Evolutionary conservation across 2,797 vertebrate genomes (phyloP), one percentile per base, ranked within the genome.

Genomic region (Falco biarmicus): DNA sequence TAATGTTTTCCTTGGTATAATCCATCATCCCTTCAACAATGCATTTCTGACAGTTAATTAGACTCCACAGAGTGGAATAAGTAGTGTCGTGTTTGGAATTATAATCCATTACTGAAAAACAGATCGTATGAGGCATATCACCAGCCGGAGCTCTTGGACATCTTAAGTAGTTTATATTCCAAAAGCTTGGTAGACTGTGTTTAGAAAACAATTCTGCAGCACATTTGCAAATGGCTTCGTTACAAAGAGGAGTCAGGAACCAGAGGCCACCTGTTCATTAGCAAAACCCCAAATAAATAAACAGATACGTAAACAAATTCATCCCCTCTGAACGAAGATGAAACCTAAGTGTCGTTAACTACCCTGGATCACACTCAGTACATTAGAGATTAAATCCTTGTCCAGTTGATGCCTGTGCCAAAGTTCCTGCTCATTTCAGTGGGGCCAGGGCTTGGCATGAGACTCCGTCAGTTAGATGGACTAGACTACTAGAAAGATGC

Each of bases 1-100:
- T 98, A 98, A 98, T 98, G 97, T 97, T 96, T 97, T 97, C 95
- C 95, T 94, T 68, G 87, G 94, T 97, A 97, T 97, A 98, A 98
- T 99, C 98, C 98, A 98, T 99, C 98, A 99, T 98, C 97, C 97
- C 96, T 97, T 98, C 98, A 97, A 98, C 98, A 97, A 97, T 95
- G 97, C 97, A 97, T 98, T 98, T 97, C 97, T 98, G 98, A 98
- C 98, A 99, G 98, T 98, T 99, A 98, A 99, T 99, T 99, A 99
- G 98, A 98, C 98, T 98, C 97, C 97, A 97, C 97, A 84, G 97
- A 97, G 97, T 98, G 96, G 97, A 98, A 98, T 97, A 98, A 98
- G 96, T 95, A 97, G 93, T 14, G 13, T 60, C 79, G 92, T 98
- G 98, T 98, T 98, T 97, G 95, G 98, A 98, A 98, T 98, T 96